Percentiles rank a stretch among this genome's conserved stretches.
Evolutionary conservation across 2,888 invertebrate genomes (phyloP).

Genomic region (Drosophila aldrichi): DNA sequence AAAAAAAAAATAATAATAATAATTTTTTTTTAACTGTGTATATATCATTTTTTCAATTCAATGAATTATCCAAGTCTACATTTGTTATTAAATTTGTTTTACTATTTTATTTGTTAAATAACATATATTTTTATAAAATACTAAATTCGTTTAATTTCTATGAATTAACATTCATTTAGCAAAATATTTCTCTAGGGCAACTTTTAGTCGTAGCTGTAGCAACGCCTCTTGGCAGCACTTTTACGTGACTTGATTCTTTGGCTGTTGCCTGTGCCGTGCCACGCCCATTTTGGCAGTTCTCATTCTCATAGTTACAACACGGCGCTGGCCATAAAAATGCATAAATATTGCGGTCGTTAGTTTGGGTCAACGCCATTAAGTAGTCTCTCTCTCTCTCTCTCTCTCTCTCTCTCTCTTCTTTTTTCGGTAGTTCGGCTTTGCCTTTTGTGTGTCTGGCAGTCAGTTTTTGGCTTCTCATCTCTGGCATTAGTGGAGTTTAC

Average conservation of each 20-base stretch:
- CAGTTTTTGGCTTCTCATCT: slow-evolving; percentile 7
- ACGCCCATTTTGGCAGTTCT: slow-evolving; percentile 27
- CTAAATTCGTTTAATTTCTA: background rate
- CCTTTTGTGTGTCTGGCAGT: slow-evolving; percentile 22
- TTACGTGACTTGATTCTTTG: slow-evolving; percentile 10
- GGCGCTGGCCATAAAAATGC: slow-evolving; percentile 37
- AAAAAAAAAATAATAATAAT: too few species aligned
- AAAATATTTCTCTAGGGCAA: background rate
- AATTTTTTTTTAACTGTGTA: too few species aligned
- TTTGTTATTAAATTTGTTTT: too few species aligned
- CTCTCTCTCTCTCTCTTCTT: background rate
- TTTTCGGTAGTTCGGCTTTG: slow-evolving; percentile 39
- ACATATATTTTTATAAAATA: too few species aligned
- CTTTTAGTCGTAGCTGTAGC: background rate
- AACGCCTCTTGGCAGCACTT: background rate
- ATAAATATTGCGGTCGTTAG: slow-evolving; percentile 62
- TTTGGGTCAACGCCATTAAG: slow-evolving; percentile 42
- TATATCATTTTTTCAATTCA: too few species aligned
- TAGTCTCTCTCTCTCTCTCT: background rate
- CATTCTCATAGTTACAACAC: slow-evolving; percentile 33
- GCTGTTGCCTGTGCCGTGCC: slow-evolving; percentile 7
- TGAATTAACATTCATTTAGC: background rate
- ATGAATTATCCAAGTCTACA: too few species aligned
- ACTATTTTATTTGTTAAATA: too few species aligned
- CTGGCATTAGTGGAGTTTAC: slow-evolving; percentile 50